phyloP scores from a whole-genome alignment of 2,797 vertebrate species.

The Psittacula echo region DNA sequence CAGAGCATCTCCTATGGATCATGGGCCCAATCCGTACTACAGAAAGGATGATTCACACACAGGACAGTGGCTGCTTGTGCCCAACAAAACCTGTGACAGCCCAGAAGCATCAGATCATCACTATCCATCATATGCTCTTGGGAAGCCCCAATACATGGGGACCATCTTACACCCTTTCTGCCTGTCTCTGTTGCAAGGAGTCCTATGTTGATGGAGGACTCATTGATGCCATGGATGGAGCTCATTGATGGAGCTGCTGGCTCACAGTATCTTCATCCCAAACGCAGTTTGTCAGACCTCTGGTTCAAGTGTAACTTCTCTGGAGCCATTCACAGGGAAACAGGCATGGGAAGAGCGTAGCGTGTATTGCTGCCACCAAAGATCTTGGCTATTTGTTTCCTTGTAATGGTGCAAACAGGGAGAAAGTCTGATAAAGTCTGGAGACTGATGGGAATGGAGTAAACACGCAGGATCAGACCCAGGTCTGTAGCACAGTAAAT shows the following conservation, averaged over 20 bases:
- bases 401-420: not conserved
- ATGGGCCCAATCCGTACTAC: fast-evolving
- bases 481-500: not conserved
- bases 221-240: not conserved
- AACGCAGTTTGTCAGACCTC: not conserved
- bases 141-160: not conserved
- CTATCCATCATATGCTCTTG: no score
- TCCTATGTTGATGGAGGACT: not conserved
- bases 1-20: not conserved
- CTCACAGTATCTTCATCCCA: not conserved
- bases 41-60: not conserved
- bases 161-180: not conserved
- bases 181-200: not conserved
- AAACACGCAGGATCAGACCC: not conserved
- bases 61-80: not conserved
- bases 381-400: not conserved
- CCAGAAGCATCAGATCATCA: not conserved
- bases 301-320: not conserved
- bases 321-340: not conserved
- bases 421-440: not conserved
- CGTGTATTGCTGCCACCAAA: not conserved
- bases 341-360: not conserved
- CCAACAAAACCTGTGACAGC: not conserved
- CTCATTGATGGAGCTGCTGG: not conserved
- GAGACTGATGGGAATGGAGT: not conserved